Conservation (phyloP, 2,797 vertebrate genomes). For the Fringilla coelebs region DNA sequence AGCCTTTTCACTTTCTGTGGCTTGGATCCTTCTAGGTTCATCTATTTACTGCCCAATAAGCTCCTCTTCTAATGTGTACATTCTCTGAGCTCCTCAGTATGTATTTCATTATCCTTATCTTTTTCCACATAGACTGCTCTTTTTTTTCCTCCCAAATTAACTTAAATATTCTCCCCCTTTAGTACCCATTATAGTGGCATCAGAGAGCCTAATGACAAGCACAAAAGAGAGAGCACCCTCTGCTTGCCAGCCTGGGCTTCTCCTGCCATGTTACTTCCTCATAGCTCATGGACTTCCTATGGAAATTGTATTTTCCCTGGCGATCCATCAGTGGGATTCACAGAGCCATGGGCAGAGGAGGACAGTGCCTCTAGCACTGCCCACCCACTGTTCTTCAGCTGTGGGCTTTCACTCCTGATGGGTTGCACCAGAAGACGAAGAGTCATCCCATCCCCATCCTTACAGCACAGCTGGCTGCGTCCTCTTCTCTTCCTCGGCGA, state of each 20-base stretch:
- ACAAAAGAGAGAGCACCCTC: not conserved
- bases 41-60: not conserved
- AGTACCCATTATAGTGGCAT: not conserved
- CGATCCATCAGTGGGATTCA: not conserved
- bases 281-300: not conserved
- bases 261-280: not conserved
- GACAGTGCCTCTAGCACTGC: not conserved
- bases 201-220: not conserved
- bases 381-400: accelerated
- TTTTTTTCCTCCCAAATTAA: not conserved
- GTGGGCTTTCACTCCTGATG: accelerated
- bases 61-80: not conserved
- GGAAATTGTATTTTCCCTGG: not conserved
- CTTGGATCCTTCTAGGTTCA: not conserved
- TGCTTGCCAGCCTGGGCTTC: not conserved
- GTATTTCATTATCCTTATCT: not conserved
- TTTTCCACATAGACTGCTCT: not conserved
- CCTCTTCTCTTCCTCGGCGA: not conserved
- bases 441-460: not conserved
- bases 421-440: not conserved
- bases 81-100: not conserved
- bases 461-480: not conserved
- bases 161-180: not conserved
- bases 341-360: not conserved
- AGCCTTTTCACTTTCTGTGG: not conserved